Evolutionary conservation across 1,140 invertebrate species (phyloP), one percentile per base, ranked within the genome.

Genomic region (Tetraneura akinire): DNA sequence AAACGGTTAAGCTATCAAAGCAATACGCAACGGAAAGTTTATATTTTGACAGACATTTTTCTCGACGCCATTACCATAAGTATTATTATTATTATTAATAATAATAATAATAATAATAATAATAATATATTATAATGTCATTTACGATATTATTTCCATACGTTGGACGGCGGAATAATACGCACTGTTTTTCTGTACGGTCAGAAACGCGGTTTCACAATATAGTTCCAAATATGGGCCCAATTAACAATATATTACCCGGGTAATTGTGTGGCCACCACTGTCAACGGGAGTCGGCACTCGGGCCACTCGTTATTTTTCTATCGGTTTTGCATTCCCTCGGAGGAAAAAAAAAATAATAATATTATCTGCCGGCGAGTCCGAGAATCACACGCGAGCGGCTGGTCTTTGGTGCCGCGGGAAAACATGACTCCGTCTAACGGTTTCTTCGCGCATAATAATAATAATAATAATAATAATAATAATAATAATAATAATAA

Each of bases 231-330:
- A 60, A 78, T 78, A 78, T 62, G 74, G 74, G 55, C 53, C 74
- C 74, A 78, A 78, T 78, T 78, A 78, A 60, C 74, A 62, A 60
- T 78, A 78, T 47, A 76, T 76, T 76, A 78, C 37, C 74, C 74
- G 55, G 55, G 37, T 76, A 76, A 76, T 76, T 60, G 73, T 74
- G 53, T 13, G 47, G 13, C 18, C 18, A 18, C 13, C 32, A 14
- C 18, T n/a, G 26, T 37, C 70, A n/a, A 73, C 49, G 21, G n/a
- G 53, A 18, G 32, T 60, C 23, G 5, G 23, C 53, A 62, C 62
- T 62, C 74, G 62, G 23, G 37, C 55, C 8, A 45, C 16, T 62
- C 73, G 53, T 78, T 62, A 47, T 60, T 78, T 37, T 26, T 29
- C 23, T n/a, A n/a, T 47, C 8, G 21, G 42, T 45, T 76, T 57